Evolutionary conservation across 1,140 invertebrate species (phyloP).

Genomic region (Meloidogyne hapla): DNA sequence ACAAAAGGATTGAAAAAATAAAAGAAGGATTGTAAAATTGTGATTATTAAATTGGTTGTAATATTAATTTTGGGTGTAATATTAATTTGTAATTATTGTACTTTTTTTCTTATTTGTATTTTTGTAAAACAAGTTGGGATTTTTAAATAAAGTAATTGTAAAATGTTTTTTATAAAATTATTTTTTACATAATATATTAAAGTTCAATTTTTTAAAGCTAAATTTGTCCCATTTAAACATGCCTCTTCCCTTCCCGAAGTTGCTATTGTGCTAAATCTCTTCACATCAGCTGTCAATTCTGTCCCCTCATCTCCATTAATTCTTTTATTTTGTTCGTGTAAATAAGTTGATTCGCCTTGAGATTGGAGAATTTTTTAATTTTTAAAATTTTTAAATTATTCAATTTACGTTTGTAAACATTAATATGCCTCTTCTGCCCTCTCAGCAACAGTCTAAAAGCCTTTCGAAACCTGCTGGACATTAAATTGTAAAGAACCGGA

Average conservation of each 20-base stretch:
- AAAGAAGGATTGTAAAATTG: no score
- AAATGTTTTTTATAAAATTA: no score
- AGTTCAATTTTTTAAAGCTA: no score
- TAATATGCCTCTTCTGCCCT: conserved; percentile 23
- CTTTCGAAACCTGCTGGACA: conserved; percentile 78
- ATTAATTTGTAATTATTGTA: no score
- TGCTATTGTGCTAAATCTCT: neutral
- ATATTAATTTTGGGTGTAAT: no score
- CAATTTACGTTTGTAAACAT: conserved; percentile 13
- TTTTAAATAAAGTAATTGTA: no score
- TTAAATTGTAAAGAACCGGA: conserved; percentile 82
- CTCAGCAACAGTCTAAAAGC: conserved; percentile 44
- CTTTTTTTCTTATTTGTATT: no score
- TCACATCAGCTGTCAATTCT: neutral
- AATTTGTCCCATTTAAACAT: neutral
- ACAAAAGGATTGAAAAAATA: no score
- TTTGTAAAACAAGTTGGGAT: no score
- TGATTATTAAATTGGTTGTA: no score
- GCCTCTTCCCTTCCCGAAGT: neutral
- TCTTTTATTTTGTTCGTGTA: neutral
- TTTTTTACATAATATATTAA: no score
- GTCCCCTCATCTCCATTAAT: neutral
- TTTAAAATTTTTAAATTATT: neutral
- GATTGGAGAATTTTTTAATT: neutral
- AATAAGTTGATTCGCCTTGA: neutral